Evolutionary conservation across 2,113 vertebrate genomes (phyloP).

Genomic region (Coracopsis vasa): DNA sequence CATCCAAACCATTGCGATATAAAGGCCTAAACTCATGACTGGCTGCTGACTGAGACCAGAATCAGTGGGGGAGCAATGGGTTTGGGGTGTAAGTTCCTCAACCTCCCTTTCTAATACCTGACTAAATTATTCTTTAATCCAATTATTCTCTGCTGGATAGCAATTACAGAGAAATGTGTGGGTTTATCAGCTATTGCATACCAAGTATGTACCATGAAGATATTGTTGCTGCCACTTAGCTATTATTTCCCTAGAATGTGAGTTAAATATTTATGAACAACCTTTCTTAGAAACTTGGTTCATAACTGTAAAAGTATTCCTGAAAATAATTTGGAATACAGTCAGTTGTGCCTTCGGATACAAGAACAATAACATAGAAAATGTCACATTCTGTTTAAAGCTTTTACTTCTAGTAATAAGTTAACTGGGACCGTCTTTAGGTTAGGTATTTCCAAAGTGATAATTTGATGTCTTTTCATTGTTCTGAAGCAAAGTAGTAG

Average conservation of each 20-base stretch:
- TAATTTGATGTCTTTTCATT: neutral
- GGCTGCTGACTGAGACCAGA: neutral
- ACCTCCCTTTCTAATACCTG: neutral
- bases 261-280: neutral
- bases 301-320: neutral
- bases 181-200: neutral
- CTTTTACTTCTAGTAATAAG: neutral
- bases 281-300: neutral
- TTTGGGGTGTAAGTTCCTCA: neutral
- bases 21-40: neutral
- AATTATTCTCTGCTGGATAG: neutral
- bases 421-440: accelerated
- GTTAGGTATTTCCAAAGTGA: neutral
- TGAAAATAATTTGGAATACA: neutral
- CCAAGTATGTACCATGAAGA: neutral
- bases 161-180: neutral
- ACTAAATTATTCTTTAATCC: neutral
- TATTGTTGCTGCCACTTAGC: neutral
- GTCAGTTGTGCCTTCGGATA: neutral
- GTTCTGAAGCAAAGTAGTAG: neutral
- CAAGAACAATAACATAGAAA: neutral
- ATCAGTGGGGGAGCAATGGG: neutral
- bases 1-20: accelerated
- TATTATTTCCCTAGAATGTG: neutral
- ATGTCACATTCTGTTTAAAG: neutral